Conservation (phyloP, 2,797 vertebrate genomes). For the Lacerta bilineata region DNA sequence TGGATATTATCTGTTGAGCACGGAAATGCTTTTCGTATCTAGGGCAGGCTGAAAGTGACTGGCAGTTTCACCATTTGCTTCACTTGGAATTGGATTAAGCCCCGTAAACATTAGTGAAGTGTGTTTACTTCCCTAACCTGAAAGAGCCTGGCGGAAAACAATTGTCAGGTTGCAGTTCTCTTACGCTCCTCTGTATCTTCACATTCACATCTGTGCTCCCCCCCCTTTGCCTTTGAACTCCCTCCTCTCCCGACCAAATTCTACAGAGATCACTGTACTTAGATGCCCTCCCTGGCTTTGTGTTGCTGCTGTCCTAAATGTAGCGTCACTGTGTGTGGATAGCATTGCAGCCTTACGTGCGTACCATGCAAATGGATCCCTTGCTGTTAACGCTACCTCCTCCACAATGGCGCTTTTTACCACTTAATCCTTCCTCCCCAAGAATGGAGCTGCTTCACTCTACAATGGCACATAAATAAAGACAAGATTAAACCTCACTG, state of each 20-base stretch:
- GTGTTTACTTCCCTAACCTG: not conserved
- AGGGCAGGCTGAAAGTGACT: not conserved
- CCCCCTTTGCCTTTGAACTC: conserved; percentile 6
- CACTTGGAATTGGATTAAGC: conserved; percentile 7
- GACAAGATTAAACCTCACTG: conserved; percentile 69
- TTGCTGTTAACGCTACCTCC: not conserved
- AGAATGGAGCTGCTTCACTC: conserved; percentile 43
- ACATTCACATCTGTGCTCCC: not conserved
- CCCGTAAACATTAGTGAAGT: not conserved
- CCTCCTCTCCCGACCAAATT: not conserved
- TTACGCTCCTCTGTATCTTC: not conserved
- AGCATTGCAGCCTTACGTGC: not conserved
- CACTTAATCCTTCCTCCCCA: conserved; percentile 23
- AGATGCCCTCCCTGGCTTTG: not conserved
- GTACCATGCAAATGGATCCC: not conserved
- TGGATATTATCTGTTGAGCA: not conserved
- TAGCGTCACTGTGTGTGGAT: not conserved
- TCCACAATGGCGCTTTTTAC: fast-evolving
- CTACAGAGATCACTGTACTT: not conserved
- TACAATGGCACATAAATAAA: conserved; percentile 62
- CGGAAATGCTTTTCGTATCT: not conserved
- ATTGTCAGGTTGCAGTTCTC: not conserved
- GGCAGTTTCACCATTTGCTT: conserved; percentile 10
- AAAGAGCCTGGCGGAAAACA: not conserved
- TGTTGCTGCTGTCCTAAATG: not conserved